Evolutionary conservation across 2,888 invertebrate species (phyloP).

Genomic region (Onthophagus sagittarius): DNA sequence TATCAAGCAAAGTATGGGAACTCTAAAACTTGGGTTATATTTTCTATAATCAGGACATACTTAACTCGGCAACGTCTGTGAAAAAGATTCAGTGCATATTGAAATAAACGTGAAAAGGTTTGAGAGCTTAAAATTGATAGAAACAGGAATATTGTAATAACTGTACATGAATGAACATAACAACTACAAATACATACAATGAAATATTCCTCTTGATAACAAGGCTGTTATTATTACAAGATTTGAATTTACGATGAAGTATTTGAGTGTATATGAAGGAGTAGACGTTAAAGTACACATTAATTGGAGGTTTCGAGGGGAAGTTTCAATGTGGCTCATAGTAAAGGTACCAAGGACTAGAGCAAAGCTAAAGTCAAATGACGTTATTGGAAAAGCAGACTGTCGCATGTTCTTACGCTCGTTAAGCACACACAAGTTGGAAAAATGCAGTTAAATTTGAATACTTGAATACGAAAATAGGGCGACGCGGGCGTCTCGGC

Average conservation of each 20-base stretch:
- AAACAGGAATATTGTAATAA: no score
- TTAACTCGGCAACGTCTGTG: no score
- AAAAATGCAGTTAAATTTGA: slow-evolving; percentile 34
- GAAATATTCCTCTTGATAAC: no score
- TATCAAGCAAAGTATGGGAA: no score
- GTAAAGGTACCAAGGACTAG: background rate
- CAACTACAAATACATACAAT: no score
- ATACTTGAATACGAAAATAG: slow-evolving; percentile 33
- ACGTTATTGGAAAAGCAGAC: background rate
- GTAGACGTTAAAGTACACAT: background rate
- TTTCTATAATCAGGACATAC: no score
- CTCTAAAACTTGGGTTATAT: no score
- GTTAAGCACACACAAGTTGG: slow-evolving; percentile 30
- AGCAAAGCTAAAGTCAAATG: slow-evolving; percentile 3
- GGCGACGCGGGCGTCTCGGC: slow-evolving; percentile 21
- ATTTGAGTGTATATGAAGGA: background rate
- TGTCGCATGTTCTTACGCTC: slow-evolving; percentile 26
- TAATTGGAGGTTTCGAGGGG: background rate
- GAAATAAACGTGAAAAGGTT: no score
- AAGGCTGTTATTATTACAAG: no score
- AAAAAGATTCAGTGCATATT: no score
- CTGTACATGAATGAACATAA: no score
- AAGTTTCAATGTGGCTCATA: background rate
- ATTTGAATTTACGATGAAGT: background rate
- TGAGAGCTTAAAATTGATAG: no score